Evolutionary conservation across 2,797 vertebrate genomes (phyloP), one percentile per base, ranked within the genome.

Genomic region (Microhierax caerulescens): DNA sequence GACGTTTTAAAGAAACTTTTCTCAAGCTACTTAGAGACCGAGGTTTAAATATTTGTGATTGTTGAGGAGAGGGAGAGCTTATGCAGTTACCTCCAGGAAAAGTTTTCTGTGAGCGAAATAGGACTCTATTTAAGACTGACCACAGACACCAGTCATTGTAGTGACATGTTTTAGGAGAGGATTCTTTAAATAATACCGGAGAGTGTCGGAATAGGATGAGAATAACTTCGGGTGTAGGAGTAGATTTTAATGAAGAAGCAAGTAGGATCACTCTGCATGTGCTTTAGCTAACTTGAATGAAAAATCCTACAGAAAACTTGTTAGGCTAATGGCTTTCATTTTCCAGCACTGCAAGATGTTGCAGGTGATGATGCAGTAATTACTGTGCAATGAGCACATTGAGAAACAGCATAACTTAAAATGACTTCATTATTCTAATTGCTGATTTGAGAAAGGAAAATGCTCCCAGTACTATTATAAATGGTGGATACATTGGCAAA

Each of bases 341-440:
- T 95, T 86, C 65, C 25, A 76, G 37, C 36, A 27, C 87, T 74
- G 68, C 59, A 90, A 86, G 69, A 91, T 59, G 18, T 92, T 97
- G 85, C 85, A 96, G 93, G 76, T 94, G 86, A 93, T 85, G 80
- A 93, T 94, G 69, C 72, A 95, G 83, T 95, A 95, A 96, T 90
- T 95, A 92, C 84, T 56, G 63, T 76, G 73, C 93, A 90, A 88
- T 11, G 22, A 89, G 39, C 73, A 72, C 67, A 43, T 57, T 92
- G 93, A 91, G 57, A 93, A 96, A 91, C 60, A 79, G 24, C 47
- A 67, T 53, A 84, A 90, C 47, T 95, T 85, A 50, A 94, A 96
- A 92, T 91, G 4, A 75, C 70, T 90, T 93, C 51, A 48, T 88
- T 94, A 64, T 88, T 95, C 79, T 92, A 94, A 43, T 10, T 93